These are phyloP conservation scores for Salvelinus alpinus DNA, from an alignment of 2,113 vertebrate genomes.

Conservation along the genomic window DNA sequence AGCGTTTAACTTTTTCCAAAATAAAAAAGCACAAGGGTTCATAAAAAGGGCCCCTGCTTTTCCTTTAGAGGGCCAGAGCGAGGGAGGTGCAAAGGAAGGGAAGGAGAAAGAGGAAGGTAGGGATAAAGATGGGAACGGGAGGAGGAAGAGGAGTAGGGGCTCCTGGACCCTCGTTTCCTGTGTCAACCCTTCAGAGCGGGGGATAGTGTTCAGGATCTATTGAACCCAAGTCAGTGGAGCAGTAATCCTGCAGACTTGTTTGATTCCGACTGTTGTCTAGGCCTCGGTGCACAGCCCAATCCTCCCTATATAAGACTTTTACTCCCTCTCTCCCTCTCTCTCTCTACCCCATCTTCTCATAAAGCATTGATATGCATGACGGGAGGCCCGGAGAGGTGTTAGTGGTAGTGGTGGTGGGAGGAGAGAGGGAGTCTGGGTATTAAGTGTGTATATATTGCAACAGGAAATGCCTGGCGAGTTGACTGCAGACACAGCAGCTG, in stretches of 20 bases:
- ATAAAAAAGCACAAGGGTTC: slow-evolving; percentile 13
- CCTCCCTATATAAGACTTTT: slow-evolving; percentile 25
- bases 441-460: slow-evolving; percentile 69
- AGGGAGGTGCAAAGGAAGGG: slow-evolving; percentile 31
- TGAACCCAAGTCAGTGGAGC: slow-evolving; percentile 81
- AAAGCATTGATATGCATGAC: slow-evolving; percentile 78
- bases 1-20: not conserved
- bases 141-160: not conserved
- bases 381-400: slow-evolving; percentile 44
- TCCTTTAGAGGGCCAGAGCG: slow-evolving; percentile 33
- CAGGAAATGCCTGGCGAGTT: slow-evolving; percentile 71
- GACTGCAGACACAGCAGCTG: slow-evolving; percentile 44
- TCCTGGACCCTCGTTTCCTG: slow-evolving; percentile 79
- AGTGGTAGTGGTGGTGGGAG: slow-evolving; percentile 44
- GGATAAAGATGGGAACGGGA: not conserved
- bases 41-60: slow-evolving; percentile 20
- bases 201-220: slow-evolving; percentile 79
- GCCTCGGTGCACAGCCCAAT: slow-evolving; percentile 68
- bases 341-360: slow-evolving; percentile 45
- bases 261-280: slow-evolving; percentile 77
- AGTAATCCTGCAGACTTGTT: slow-evolving; percentile 81
- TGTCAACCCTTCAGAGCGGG: slow-evolving; percentile 72
- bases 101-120: slow-evolving; percentile 6
- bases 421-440: slow-evolving; percentile 59
- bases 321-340: slow-evolving; percentile 26